Percentiles rank a stretch among this genome's conserved stretches.
Evolutionary conservation across 2,113 vertebrate genomes (phyloP).

Genomic region (Rostratula benghalensis): DNA sequence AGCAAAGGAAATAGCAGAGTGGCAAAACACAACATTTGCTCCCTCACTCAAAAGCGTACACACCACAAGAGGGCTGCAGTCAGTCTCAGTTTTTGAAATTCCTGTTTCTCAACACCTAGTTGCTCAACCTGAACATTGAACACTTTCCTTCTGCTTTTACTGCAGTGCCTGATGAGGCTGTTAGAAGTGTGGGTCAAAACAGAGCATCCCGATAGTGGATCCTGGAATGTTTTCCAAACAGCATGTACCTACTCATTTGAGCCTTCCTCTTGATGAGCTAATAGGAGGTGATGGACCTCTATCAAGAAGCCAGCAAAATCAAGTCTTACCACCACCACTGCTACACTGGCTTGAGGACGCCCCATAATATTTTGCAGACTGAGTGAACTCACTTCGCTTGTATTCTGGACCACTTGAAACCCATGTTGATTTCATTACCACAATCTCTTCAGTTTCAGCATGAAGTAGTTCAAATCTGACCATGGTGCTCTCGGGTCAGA

Average conservation of each 20-base stretch:
- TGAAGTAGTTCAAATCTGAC: neutral
- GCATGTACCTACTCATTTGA: neutral
- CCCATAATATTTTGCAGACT: neutral
- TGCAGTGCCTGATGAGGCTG: rapidly evolving
- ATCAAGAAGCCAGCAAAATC: neutral
- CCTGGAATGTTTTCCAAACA: neutral
- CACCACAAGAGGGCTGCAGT: slow-evolving; percentile 40
- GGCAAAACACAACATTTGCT: neutral
- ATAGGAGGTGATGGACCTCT: neutral
- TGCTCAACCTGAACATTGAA: neutral
- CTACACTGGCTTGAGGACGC: neutral
- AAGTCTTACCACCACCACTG: too few relatives aligned
- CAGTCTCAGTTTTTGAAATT: slow-evolving; percentile 29
- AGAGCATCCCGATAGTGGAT: neutral
- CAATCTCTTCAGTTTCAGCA: neutral
- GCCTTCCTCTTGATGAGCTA: neutral
- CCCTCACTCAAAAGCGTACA: neutral
- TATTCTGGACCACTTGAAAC: neutral
- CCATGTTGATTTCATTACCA: neutral
- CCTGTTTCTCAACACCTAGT: neutral
- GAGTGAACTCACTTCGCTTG: neutral
- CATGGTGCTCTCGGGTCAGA: neutral
- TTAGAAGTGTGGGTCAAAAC: neutral
- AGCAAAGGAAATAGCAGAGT: neutral
- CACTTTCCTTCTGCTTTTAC: neutral